These are phyloP conservation scores for Hypselothyrea guttata DNA, from an alignment of 2,888 invertebrate species.

Conservation along the genomic window DNA sequence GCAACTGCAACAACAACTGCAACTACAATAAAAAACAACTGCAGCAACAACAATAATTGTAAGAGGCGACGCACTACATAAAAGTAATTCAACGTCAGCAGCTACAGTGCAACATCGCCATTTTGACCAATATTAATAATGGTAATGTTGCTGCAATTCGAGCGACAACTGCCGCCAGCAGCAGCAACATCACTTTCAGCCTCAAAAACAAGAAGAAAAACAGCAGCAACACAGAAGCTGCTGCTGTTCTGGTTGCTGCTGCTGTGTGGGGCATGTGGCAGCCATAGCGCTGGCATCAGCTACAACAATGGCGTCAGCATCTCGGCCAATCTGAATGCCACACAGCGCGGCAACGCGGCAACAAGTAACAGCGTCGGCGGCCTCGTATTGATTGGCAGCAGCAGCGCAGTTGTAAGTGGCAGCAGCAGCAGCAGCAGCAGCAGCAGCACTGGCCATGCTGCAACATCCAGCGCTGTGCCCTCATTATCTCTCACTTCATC, in stretches of 20 bases:
- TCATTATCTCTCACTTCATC: conserved; percentile 70
- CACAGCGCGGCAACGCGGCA: conserved; percentile 41
- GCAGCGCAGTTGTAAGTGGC: conserved; percentile 37
- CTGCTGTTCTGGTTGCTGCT: conserved; percentile 41
- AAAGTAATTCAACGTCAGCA: conserved; percentile 39
- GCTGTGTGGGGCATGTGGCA: conserved; percentile 64
- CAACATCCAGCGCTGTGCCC: conserved; percentile 58
- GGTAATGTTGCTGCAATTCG: conserved; percentile 81
- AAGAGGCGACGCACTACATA: no score
- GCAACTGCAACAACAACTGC: no score
- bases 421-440: conserved; percentile 36
- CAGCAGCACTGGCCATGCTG: conserved; percentile 22
- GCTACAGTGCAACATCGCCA: conserved; percentile 51
- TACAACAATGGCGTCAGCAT: conserved; percentile 49
- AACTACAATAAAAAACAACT: conserved; percentile 6
- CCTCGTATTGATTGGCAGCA: conserved; percentile 68
- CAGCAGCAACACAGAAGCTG: conserved; percentile 17
- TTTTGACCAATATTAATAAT: conserved; percentile 79
- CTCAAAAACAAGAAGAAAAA: conserved; percentile 50
- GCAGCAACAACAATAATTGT: conserved; percentile 11
- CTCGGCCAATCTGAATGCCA: conserved; percentile 50
- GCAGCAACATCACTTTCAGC: conserved; percentile 41
- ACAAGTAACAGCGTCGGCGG: conserved; percentile 54
- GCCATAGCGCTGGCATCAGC: conserved; percentile 61
- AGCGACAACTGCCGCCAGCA: conserved; percentile 71